These are phyloP conservation scores for Trichomalopsis sarcophagae DNA, from an alignment of 1,140 invertebrate genomes.

Conservation along the genomic window DNA sequence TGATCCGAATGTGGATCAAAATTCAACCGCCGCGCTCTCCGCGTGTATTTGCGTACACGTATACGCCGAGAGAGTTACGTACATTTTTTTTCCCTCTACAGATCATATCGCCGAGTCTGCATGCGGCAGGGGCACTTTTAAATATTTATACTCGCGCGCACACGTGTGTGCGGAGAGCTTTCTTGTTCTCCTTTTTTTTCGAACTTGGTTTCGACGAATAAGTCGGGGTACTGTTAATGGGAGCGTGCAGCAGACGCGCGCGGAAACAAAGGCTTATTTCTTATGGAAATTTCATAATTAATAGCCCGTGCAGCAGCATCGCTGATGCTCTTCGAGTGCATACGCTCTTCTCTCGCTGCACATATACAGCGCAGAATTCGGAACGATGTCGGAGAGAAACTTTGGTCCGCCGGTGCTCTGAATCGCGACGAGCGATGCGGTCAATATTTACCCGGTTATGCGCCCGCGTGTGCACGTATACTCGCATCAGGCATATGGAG, in stretches of 20 bases:
- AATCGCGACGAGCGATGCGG: background rate
- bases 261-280: background rate
- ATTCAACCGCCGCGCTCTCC: background rate
- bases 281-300: background rate
- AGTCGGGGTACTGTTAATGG: background rate
- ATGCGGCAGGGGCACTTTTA: background rate
- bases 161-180: no score
- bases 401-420: background rate
- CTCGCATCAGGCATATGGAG: background rate
- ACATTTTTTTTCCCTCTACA: background rate
- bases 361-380: background rate
- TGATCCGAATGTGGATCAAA: slow-evolving; percentile 49
- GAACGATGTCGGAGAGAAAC: background rate
- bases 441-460: slow-evolving; percentile 6
- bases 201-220: background rate
- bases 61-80: background rate
- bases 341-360: background rate
- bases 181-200: background rate
- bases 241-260: no score
- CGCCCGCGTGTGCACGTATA: background rate
- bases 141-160: background rate
- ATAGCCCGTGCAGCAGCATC: background rate
- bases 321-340: background rate
- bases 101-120: background rate
- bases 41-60: background rate